These are phyloP conservation scores for Chromobotia macracanthus DNA, from an alignment of 2,797 vertebrate genomes.

Conservation along the genomic window DNA sequence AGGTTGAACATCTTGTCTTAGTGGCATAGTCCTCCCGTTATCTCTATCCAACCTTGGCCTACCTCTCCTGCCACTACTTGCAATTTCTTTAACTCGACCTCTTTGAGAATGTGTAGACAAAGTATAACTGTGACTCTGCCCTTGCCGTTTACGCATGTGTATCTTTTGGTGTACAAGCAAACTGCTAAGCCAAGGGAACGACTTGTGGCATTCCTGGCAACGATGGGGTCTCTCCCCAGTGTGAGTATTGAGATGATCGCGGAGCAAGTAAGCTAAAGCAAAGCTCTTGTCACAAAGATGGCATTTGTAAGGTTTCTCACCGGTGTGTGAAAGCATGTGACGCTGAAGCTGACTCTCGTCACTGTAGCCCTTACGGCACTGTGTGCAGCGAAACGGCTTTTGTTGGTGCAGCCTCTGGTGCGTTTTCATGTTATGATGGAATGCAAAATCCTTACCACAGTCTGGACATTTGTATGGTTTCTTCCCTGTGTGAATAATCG, in stretches of 20 bases:
- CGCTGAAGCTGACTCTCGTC: slow-evolving; percentile 77
- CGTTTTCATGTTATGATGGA: slow-evolving; percentile 83
- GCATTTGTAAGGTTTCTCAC: slow-evolving; percentile 81
- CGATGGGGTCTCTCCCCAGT: slow-evolving; percentile 81
- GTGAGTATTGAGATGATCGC: slow-evolving; percentile 84
- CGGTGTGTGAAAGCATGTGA: slow-evolving; percentile 79
- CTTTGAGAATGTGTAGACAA: slow-evolving; percentile 52
- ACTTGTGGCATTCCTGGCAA: slow-evolving; percentile 80
- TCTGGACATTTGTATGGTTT: slow-evolving; percentile 82
- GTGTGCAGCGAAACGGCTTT: slow-evolving; percentile 81
- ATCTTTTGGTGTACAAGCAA: slow-evolving; percentile 82
- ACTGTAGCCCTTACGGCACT: slow-evolving; percentile 82
- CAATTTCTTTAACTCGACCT: slow-evolving; percentile 47
- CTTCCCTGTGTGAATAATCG: slow-evolving; percentile 81
- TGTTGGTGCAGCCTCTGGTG: slow-evolving; percentile 81
- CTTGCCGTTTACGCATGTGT: slow-evolving; percentile 76
- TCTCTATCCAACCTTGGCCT: slow-evolving; percentile 64
- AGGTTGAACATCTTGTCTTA: slow-evolving; percentile 40
- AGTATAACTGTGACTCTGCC: slow-evolving; percentile 62
- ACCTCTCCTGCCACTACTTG: slow-evolving; percentile 66
- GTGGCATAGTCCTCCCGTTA: slow-evolving; percentile 53
- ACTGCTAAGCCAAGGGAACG: slow-evolving; percentile 83
- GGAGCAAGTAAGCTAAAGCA: slow-evolving; percentile 78
- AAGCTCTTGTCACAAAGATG: slow-evolving; percentile 80
- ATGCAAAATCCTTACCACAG: slow-evolving; percentile 82